Base-by-base conservation (phyloP, 2,888 invertebrate genomes). In the Netelia melanura region DNA sequence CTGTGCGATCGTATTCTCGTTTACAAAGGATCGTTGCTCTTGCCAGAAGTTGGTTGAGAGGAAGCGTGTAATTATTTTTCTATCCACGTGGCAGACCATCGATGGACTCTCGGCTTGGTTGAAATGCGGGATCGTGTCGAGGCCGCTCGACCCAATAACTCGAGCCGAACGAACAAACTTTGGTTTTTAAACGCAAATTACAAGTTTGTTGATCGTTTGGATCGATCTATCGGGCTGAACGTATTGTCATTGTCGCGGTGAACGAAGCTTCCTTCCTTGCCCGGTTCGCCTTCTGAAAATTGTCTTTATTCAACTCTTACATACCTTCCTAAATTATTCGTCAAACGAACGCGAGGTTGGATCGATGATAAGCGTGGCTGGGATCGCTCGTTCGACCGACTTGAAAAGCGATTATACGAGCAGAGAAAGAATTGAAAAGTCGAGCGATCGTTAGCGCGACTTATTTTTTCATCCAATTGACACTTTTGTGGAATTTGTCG, bases 111-210 rank as follows among this genome's bases (percentile, higher is more conserved):
- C 38, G 38, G 6, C 6, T 38, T 38, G 0, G 38, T 38, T 38
- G 38, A 38, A 38, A 38, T 38, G 38, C 38, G 38, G 6, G 38
- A 38, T 38, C 38, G 38, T 6, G 38, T 6, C 38, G 38, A 38
- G 38, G 5, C 6, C 68, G 81, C 80, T 88, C 90, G 89, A 90
- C 89, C 90, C 90, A 90, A 92, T 93, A 93, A 93, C 93, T 93
- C 93, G 93, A 93, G 93, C 93, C 93, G 93, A 93, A 93, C 93
- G 93, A 93, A 93, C 93, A 93, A 93, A 93, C 93, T 93, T 90
- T n/a, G 30, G 75, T 68, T 86, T 86, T 70, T 83, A 90, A 89
- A 89, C 21, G 21, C 6, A 85, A 87, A 67, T 74, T 43, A 80
- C 89, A 92, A 93, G 93, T 93, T 93, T 93, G 90, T 92, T 93